Conservation (phyloP, 30 jellyfish, hydroid and myxozoan species). For the Hydractinia echinata region DNA sequence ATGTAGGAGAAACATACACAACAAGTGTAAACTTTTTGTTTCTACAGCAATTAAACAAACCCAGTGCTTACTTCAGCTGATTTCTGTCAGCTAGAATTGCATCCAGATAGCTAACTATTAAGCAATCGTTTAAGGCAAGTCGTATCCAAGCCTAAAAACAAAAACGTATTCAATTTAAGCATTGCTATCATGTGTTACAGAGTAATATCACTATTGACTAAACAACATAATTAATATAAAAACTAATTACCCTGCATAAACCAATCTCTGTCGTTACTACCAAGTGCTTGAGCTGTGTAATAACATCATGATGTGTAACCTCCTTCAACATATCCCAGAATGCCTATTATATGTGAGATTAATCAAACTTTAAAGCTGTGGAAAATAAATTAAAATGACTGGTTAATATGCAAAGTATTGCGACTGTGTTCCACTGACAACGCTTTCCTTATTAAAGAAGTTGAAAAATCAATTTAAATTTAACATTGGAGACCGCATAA, state of each 20-base stretch:
- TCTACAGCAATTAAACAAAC: not conserved
- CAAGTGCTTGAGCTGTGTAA: slow-evolving; percentile 60
- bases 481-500: not conserved
- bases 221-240: not conserved
- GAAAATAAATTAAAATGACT: no score
- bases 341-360: slow-evolving; percentile 38
- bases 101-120: slow-evolving; percentile 77
- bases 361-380: not conserved
- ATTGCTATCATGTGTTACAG: not conserved
- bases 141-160: slow-evolving; percentile 90
- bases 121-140: slow-evolving; percentile 80
- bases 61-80: slow-evolving; percentile 39
- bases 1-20: no score
- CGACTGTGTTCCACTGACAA: not conserved
- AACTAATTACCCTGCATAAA: slow-evolving; percentile 62
- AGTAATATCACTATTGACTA: no score
- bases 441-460: not conserved
- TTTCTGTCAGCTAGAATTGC: slow-evolving; percentile 58
- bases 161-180: not conserved
- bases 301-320: slow-evolving; percentile 82
- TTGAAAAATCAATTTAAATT: not conserved
- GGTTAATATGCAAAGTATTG: not conserved
- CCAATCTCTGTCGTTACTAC: slow-evolving; percentile 81
- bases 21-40: not conserved
- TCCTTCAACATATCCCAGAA: slow-evolving; percentile 74